Percentiles rank a stretch among this genome's conserved stretches.
Conservation (phyloP, 2,797 vertebrate genomes). For the Choloepus didactylus region DNA sequence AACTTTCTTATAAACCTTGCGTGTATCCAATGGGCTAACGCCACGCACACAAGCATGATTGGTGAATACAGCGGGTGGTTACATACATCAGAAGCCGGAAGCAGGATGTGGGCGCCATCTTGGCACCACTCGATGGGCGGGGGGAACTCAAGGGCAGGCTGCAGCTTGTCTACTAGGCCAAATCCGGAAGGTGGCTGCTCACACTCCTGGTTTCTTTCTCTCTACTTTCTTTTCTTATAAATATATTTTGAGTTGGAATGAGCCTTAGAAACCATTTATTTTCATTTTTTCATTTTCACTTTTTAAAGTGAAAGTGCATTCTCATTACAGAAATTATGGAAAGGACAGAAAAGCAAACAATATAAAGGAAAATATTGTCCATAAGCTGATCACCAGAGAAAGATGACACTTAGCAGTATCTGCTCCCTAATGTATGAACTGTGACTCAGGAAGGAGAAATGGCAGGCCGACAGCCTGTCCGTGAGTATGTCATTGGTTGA, state of each 20-base stretch:
- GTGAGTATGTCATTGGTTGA: not conserved
- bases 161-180: too few species aligned
- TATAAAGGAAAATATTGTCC: not conserved
- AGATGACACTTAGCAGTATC: not conserved
- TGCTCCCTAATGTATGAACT: not conserved
- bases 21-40: too few species aligned
- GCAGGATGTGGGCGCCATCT: too few species aligned
- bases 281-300: not conserved
- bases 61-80: too few species aligned
- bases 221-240: not conserved
- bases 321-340: not conserved
- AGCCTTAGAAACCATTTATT: not conserved
- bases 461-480: too few species aligned
- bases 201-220: not conserved
- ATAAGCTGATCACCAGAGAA: not conserved
- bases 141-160: too few species aligned
- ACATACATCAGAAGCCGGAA: too few species aligned
- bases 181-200: too few species aligned
- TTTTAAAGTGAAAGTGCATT: not conserved
- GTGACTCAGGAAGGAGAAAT: not conserved
- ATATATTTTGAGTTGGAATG: not conserved
- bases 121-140: too few species aligned
- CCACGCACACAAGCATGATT: too few species aligned
- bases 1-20: too few species aligned
- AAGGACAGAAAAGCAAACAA: not conserved